A percentile compares a stretch with the other conserved stretches of the same genome.
Conservation (phyloP, 2,797 vertebrate species). For the Aeoliscus strigatus region DNA sequence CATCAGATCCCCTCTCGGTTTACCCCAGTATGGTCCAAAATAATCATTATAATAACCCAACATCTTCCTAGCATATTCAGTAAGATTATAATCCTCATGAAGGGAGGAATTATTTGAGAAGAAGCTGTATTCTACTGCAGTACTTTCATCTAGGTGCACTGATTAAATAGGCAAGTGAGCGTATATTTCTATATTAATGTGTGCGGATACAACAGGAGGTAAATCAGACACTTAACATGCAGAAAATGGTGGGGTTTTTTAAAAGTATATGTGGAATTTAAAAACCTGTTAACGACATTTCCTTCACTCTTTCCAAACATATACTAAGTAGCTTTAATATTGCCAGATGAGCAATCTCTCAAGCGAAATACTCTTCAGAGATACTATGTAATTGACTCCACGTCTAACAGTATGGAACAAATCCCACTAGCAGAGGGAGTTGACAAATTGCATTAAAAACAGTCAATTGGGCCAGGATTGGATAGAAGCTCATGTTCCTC, state of each 20-base stretch:
- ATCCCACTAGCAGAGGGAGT: constrained; percentile 81
- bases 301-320: constrained; percentile 65
- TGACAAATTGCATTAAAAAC: constrained; percentile 85
- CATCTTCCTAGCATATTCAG: too few relatives aligned
- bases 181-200: constrained; percentile 26
- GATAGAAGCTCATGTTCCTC: constrained; percentile 79
- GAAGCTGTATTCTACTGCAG: too few relatives aligned
- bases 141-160: too few relatives aligned
- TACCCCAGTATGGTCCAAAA: too few relatives aligned
- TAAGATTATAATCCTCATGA: not conserved
- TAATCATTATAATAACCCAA: too few relatives aligned
- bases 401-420: constrained; percentile 86
- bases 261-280: constrained; percentile 25
- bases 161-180: not conserved
- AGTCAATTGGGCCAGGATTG: constrained; percentile 82
- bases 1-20: too few relatives aligned
- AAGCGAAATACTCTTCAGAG: constrained; percentile 79
- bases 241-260: constrained; percentile 21
- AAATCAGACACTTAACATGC: constrained; percentile 28
- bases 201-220: constrained; percentile 13
- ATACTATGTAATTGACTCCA: constrained; percentile 83
- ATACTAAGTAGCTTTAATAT: constrained; percentile 80
- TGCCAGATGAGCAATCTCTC: constrained; percentile 79
- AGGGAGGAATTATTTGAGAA: too few relatives aligned
- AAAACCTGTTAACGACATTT: constrained; percentile 54